Percentiles rank a stretch among this genome's conserved stretches.
Conservation (phyloP, 2,888 invertebrate species). For the Didymodactylos carnosus region DNA sequence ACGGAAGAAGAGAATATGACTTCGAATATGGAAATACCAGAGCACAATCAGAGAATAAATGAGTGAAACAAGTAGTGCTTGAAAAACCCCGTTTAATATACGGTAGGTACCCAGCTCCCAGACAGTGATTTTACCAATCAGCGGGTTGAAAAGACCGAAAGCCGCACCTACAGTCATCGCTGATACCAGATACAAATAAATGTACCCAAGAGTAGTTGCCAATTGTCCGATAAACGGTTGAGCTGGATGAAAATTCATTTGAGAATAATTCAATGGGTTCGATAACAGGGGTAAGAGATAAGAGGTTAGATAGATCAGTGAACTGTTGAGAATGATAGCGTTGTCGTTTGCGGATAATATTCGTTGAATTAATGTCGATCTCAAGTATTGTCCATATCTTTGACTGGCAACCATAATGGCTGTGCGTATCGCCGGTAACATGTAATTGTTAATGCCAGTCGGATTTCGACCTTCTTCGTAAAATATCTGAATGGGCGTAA, state of each 20-base stretch:
- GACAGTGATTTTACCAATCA: no score
- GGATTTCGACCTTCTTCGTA: background rate
- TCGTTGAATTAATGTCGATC: background rate
- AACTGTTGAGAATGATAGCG: background rate
- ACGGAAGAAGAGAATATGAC: background rate
- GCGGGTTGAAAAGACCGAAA: no score
- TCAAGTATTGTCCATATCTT: background rate
- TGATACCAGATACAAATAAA: background rate
- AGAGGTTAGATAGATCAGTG: background rate
- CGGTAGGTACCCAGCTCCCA: no score
- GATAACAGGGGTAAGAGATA: background rate
- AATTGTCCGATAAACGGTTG: background rate
- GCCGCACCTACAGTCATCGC: background rate
- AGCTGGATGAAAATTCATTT: background rate
- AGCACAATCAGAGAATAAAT: background rate
- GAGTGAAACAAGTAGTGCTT: background rate
- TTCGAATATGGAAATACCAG: background rate
- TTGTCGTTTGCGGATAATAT: no score
- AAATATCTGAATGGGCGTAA: background rate
- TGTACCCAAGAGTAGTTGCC: background rate
- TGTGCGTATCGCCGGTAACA: background rate
- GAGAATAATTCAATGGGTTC: background rate
- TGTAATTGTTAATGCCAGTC: background rate
- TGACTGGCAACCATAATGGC: background rate
- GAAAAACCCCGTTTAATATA: no score